Evolutionary conservation across 2,888 invertebrate genomes (phyloP).

Genomic region (Seladonia tumulorum): DNA sequence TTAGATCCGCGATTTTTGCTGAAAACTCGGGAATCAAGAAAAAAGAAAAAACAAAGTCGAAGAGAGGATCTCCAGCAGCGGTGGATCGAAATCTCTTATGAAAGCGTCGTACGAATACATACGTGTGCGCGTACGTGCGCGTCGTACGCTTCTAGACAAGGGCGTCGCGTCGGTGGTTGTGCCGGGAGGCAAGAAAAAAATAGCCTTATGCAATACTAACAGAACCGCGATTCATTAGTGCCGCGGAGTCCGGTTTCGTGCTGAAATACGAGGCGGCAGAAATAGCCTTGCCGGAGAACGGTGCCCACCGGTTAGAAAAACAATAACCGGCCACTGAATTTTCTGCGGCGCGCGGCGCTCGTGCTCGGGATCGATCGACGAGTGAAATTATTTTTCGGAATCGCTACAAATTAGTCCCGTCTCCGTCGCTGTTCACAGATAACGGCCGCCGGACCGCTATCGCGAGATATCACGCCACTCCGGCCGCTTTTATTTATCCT

Average conservation of each 20-base stretch:
- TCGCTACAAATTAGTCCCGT: conserved; percentile 16
- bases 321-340: conserved; percentile 55
- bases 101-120: background rate
- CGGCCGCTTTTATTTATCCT: background rate
- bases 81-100: too few species aligned
- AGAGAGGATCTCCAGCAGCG: background rate
- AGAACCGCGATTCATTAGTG: conserved; percentile 56
- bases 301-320: conserved; percentile 51
- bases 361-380: background rate
- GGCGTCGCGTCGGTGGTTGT: conserved; percentile 13
- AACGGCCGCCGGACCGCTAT: background rate
- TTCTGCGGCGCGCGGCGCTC: background rate
- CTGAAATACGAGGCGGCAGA: conserved; percentile 56
- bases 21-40: background rate
- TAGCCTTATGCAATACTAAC: conserved; percentile 49
- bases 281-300: conserved; percentile 55
- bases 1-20: background rate
- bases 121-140: background rate
- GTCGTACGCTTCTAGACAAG: background rate
- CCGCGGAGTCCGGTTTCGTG: conserved; percentile 58
- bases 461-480: background rate
- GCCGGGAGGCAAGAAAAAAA: conserved; percentile 41
- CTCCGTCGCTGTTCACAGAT: background rate
- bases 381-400: background rate
- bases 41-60: background rate